Evolutionary conservation across 2,113 vertebrate genomes (phyloP).

Genomic region (Catharus minimus): DNA sequence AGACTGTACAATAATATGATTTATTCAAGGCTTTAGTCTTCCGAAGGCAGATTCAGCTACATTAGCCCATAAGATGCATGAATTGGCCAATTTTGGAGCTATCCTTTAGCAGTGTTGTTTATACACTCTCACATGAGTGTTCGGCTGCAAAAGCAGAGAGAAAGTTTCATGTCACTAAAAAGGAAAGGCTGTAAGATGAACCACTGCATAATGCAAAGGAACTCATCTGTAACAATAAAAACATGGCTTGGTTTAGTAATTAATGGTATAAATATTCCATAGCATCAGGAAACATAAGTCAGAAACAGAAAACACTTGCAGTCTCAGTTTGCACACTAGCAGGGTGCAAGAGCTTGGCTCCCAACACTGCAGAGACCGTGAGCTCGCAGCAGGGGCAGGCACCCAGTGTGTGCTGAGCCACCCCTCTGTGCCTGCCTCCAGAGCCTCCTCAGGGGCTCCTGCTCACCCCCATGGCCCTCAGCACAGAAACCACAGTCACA

Average conservation of each 20-base stretch:
- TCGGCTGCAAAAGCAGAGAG: not conserved
- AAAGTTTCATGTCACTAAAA: not conserved
- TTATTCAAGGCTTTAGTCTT: conserved; percentile 21
- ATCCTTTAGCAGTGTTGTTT: not conserved
- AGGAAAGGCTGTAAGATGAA: not conserved
- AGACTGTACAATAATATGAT: not conserved
- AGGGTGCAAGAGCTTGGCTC: not conserved
- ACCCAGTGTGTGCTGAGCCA: not conserved
- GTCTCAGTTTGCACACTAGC: too few species aligned
- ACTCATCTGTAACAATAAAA: not conserved
- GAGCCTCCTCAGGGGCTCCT: not conserved
- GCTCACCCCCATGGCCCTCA: not conserved
- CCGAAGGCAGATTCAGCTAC: not conserved
- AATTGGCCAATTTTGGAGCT: not conserved
- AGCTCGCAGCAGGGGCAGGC: not conserved
- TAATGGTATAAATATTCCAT: not conserved
- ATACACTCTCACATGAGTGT: not conserved
- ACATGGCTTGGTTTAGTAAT: not conserved
- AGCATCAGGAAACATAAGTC: not conserved
- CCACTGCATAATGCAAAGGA: not conserved
- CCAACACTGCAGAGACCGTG: accelerated
- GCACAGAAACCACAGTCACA: not conserved
- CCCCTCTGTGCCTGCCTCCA: not conserved
- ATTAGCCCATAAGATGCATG: not conserved
- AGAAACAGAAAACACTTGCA: not conserved